phyloP scores from a whole-genome alignment of 2,888 invertebrate species.

The Ormyrus labotus region DNA sequence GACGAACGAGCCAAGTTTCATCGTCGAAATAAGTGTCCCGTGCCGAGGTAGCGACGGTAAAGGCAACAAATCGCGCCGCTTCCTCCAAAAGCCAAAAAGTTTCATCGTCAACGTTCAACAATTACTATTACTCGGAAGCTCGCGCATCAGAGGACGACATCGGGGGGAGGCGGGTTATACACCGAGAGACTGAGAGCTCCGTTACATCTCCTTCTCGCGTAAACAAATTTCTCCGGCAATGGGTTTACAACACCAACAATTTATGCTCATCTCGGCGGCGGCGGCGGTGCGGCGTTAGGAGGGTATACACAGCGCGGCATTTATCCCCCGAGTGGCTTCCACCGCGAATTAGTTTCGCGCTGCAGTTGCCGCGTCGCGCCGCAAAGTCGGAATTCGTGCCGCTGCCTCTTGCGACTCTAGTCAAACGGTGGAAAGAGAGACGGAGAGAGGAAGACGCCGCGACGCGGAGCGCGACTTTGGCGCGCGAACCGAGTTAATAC shows the following conservation, averaged over 20 bases:
- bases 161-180: neutral
- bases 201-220: conserved; percentile 35
- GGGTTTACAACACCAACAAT: conserved; percentile 53
- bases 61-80: conserved; percentile 31
- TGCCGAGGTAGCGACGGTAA: neutral
- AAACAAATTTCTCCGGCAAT: conserved; percentile 50
- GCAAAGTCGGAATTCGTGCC: conserved; percentile 15
- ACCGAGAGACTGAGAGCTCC: conserved; percentile 15
- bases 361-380: conserved; percentile 6
- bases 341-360: conserved; percentile 47
- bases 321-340: conserved; percentile 37
- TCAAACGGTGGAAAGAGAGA: neutral
- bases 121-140: neutral
- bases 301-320: neutral
- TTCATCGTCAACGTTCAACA: conserved; percentile 14
- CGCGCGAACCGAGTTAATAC: conserved; percentile 17
- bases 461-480: conserved; percentile 35
- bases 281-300: too few relatives aligned
- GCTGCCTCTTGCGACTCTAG: neutral
- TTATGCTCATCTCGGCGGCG: conserved; percentile 35
- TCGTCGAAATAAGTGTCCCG: conserved; percentile 27
- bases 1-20: conserved; percentile 42
- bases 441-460: conserved; percentile 7
- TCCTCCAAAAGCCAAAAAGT: conserved; percentile 47
- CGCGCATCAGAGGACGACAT: too few relatives aligned